Evolutionary conservation across 23 tunicate genomes (phyloP), one percentile per base, ranked within the genome.

Genomic region (Aplidium turbinatum): DNA sequence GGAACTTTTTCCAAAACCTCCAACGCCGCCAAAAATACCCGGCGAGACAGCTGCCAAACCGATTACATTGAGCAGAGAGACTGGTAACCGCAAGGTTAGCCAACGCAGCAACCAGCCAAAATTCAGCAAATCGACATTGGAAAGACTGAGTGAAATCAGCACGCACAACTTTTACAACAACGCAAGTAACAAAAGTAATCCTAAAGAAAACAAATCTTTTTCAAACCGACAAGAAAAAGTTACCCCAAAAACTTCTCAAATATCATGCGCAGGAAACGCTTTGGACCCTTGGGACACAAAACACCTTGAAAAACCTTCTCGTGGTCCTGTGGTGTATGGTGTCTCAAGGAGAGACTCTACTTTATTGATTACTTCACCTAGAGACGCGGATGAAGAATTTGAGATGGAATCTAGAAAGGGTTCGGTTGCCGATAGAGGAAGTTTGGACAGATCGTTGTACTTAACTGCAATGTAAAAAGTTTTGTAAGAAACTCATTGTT

Each of bases 391-490:
- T 23, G 97, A 90, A 72, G 89, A 82, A 34, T 90, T 90, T 35
- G 89, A 90, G 64, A 90, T 90, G 97, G 97, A 90, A 62, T 64
- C 80, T 0, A 71, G 97, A 55, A 70, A 78, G 26, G 89, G 86
- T 6, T 82, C 94, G 33, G 57, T 70, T 13, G 26, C 27, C 2
- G 72, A 65, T 3, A n/a, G 72, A 2, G 23, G 22, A 38, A 38
- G n/a, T n/a, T n/a, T n/a, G n/a, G n/a, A n/a, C n/a, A n/a, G n/a
- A n/a, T n/a, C n/a, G n/a, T n/a, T n/a, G n/a, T n/a, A n/a, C n/a
- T n/a, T n/a, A n/a, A n/a, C n/a, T n/a, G n/a, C n/a, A n/a, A n/a
- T n/a, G n/a, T n/a, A n/a, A n/a, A n/a, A n/a, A n/a, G n/a, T n/a
- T n/a, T n/a, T n/a, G n/a, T n/a, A n/a, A n/a, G n/a, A n/a, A n/a